Evolutionary conservation across 2,113 vertebrate species (phyloP).

Genomic region (Eubucco bourcierii): DNA sequence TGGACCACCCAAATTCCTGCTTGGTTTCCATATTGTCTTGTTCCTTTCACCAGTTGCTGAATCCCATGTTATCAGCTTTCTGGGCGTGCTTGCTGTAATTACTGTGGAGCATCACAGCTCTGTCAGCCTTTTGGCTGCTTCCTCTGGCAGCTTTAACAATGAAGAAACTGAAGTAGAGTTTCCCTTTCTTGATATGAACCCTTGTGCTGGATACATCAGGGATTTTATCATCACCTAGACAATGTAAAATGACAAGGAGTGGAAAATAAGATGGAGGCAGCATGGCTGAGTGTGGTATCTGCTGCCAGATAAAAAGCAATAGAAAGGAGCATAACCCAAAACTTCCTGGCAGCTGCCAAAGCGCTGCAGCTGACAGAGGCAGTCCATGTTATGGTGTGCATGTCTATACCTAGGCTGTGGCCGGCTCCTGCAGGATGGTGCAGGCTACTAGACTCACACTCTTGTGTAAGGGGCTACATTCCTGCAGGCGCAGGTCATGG

Average conservation of each 20-base stretch:
- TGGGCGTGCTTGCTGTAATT: neutral
- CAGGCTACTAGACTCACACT: neutral
- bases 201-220: neutral
- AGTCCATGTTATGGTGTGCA: accelerated
- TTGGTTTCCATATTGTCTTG: neutral
- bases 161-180: neutral
- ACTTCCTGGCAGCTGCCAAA: neutral
- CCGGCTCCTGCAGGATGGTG: neutral
- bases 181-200: neutral
- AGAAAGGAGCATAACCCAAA: neutral
- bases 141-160: neutral
- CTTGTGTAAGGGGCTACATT: neutral
- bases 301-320: neutral
- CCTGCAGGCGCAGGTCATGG: neutral
- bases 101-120: neutral
- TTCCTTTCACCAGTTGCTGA: neutral
- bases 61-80: neutral
- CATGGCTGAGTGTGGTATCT: neutral
- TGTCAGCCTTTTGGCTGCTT: neutral
- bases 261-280: neutral
- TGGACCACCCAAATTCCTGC: constrained; percentile 13
- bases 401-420: accelerated
- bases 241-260: neutral
- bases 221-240: neutral
- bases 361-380: neutral